phyloP scores from a whole-genome alignment of 2,888 invertebrate genomes.

The Linnaemya vulpina region DNA sequence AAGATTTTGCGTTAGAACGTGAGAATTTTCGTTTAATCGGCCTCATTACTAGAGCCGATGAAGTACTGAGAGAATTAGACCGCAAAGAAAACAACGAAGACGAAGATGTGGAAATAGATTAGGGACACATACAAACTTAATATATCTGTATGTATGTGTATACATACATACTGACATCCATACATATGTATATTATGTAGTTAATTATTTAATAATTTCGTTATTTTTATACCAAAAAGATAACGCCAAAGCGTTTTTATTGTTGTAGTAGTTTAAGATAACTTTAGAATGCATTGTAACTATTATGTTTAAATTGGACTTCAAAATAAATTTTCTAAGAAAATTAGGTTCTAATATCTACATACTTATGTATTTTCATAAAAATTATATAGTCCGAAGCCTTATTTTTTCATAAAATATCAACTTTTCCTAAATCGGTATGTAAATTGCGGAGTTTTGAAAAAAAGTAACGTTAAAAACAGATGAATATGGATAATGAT shows the following conservation, averaged over 20 bases:
- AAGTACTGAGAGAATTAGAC: conserved; percentile 78
- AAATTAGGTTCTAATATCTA: conserved; percentile 12
- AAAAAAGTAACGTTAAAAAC: too few relatives aligned
- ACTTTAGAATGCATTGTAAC: conserved; percentile 12
- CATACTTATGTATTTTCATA: too few relatives aligned
- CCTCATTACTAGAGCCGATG: conserved; percentile 80
- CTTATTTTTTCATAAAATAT: too few relatives aligned
- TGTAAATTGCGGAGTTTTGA: not conserved
- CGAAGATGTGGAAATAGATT: conserved; percentile 74
- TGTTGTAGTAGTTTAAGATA: conserved; percentile 57
- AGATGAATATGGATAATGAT: too few relatives aligned
- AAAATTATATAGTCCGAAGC: too few relatives aligned
- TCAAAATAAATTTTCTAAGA: conserved; percentile 37
- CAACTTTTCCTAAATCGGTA: not conserved
- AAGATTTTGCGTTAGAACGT: conserved; percentile 80
- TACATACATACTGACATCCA: too few relatives aligned
- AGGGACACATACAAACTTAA: not conserved
- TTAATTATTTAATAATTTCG: conserved; percentile 2
- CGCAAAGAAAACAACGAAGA: conserved; percentile 72
- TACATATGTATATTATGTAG: not conserved
- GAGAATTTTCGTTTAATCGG: conserved; percentile 81
- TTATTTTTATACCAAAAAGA: conserved; percentile 46
- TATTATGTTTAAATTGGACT: not conserved
- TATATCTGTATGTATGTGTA: not conserved
- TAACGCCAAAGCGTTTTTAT: conserved; percentile 57